These are phyloP conservation scores for Mellilla xanthometata DNA, from an alignment of 2,888 invertebrate species.

Conservation along the genomic window DNA sequence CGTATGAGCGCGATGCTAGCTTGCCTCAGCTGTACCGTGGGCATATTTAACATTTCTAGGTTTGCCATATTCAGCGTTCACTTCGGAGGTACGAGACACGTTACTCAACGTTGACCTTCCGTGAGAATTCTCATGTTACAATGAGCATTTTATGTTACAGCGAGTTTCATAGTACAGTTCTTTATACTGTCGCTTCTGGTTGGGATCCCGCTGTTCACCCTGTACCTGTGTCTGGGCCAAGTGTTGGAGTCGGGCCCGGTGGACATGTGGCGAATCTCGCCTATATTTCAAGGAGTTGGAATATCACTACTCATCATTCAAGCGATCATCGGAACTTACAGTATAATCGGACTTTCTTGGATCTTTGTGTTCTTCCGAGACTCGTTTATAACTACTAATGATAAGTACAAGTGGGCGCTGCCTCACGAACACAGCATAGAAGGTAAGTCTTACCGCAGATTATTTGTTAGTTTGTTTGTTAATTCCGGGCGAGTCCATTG, in stretches of 20 bases:
- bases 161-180: constrained; percentile 94
- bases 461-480: not conserved
- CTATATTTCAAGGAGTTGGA: constrained; percentile 95
- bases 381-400: constrained; percentile 91
- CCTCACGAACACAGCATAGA: constrained; percentile 87
- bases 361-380: constrained; percentile 94
- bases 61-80: constrained; percentile 93
- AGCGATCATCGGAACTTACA: constrained; percentile 92
- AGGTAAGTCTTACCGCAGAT: constrained; percentile 62
- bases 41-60: constrained; percentile 93
- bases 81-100: constrained; percentile 85
- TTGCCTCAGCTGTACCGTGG: constrained; percentile 92
- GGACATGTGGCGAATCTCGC: constrained; percentile 97
- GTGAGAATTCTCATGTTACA: constrained; percentile 17
- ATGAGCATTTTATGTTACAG: constrained; percentile 70
- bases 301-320: constrained; percentile 91
- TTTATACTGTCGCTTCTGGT: constrained; percentile 90
- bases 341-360: constrained; percentile 95
- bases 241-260: constrained; percentile 92
- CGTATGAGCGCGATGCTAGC: constrained; percentile 90
- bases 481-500: constrained; percentile 25
- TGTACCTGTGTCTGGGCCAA: constrained; percentile 93
- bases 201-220: constrained; percentile 92
- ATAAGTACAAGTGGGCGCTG: constrained; percentile 91
- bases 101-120: constrained; percentile 28